Percentiles rank a stretch among this genome's conserved stretches.
Conservation (phyloP, 2,113 vertebrate genomes). For the Corapipo altera region DNA sequence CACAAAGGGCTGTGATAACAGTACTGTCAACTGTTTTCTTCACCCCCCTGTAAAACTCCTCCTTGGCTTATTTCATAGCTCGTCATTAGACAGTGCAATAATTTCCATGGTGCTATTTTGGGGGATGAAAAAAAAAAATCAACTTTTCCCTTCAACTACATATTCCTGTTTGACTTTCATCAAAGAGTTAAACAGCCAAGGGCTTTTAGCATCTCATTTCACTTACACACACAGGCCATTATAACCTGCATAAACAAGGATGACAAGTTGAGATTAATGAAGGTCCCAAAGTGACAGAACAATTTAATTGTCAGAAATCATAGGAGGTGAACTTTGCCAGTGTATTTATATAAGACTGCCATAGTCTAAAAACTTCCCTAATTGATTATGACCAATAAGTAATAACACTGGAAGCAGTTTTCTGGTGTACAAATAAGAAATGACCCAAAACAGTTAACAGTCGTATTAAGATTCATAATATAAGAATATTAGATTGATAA, state of each 20-base stretch:
- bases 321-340: slow-evolving; percentile 89
- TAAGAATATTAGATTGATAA: slow-evolving; percentile 71
- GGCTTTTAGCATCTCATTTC: slow-evolving; percentile 79
- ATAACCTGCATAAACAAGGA: slow-evolving; percentile 94
- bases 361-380: slow-evolving; percentile 85
- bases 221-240: slow-evolving; percentile 80
- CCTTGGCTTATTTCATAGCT: background rate
- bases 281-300: slow-evolving; percentile 90
- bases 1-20: background rate
- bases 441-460: slow-evolving; percentile 74
- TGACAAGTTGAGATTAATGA: slow-evolving; percentile 99
- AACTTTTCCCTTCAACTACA: slow-evolving; percentile 38
- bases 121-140: background rate
- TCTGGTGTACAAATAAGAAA: slow-evolving; percentile 75
- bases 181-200: slow-evolving; percentile 79
- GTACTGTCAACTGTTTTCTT: background rate
- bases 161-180: slow-evolving; percentile 71
- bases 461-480: slow-evolving; percentile 66
- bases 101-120: slow-evolving; percentile 31
- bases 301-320: slow-evolving; percentile 97
- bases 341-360: slow-evolving; percentile 88
- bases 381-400: slow-evolving; percentile 94
- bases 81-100: background rate
- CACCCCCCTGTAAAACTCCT: background rate
- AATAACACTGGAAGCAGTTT: slow-evolving; percentile 80